Evolutionary conservation across 2,888 invertebrate genomes (phyloP).

Genomic region (Siphlonurus alternatus): DNA sequence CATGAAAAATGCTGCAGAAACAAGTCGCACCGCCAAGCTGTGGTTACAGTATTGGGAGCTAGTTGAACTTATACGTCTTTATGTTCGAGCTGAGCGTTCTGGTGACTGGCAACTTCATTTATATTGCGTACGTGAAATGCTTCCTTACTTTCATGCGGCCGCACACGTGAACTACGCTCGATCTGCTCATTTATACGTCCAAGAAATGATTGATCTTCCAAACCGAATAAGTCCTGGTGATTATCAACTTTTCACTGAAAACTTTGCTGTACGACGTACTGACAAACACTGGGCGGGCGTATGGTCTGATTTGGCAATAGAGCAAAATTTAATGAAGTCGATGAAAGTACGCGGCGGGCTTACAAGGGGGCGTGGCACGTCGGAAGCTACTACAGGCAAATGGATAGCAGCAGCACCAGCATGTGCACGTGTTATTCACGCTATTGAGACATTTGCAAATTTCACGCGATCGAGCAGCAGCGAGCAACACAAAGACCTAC

Average conservation of each 20-base stretch:
- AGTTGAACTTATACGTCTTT: constrained; percentile 7
- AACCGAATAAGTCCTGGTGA: constrained; percentile 4
- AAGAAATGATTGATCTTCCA: constrained; percentile 12
- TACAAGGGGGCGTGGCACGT: not conserved
- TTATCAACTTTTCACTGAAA: constrained; percentile 1
- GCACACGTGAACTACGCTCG: constrained; percentile 15
- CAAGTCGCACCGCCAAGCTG: constrained; percentile 10
- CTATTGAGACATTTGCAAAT: not conserved
- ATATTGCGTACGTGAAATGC: constrained; percentile 9
- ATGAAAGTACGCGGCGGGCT: constrained; percentile 4
- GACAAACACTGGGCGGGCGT: constrained; percentile 4
- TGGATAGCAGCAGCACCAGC: not conserved
- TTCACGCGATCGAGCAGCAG: not conserved
- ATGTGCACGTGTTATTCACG: not conserved
- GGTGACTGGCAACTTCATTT: constrained; percentile 12
- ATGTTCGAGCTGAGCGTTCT: constrained; percentile 8
- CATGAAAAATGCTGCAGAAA: not conserved
- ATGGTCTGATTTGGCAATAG: constrained; percentile 8
- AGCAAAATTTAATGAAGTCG: constrained; percentile 6
- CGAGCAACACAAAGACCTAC: constrained; percentile 2
- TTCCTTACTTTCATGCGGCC: constrained; percentile 11
- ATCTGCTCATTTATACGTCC: constrained; percentile 13
- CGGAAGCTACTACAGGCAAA: not conserved
- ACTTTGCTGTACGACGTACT: constrained; percentile 5
- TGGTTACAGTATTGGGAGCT: constrained; percentile 12